These are phyloP conservation scores for Aythya baeri DNA, from an alignment of 2,113 vertebrate genomes.

Conservation along the genomic window DNA sequence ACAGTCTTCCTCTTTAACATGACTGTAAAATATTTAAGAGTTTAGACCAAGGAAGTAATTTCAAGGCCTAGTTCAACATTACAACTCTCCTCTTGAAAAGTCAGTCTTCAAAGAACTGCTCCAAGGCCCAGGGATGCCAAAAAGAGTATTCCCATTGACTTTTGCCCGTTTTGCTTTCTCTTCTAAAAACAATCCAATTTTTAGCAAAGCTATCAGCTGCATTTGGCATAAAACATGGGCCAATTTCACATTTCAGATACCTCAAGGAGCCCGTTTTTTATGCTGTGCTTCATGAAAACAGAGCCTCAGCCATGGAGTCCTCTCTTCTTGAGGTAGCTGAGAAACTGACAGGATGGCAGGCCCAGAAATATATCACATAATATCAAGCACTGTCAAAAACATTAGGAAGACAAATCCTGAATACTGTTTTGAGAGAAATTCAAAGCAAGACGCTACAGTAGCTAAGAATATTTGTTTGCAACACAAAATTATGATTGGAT, in stretches of 20 bases:
- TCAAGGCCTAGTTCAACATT: background rate
- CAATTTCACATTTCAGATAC: conserved; percentile 13
- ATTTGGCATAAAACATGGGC: conserved; percentile 24
- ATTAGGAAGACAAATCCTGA: background rate
- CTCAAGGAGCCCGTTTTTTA: conserved; percentile 28
- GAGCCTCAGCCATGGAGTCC: conserved; percentile 19
- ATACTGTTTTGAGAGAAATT: background rate
- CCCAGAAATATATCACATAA: background rate
- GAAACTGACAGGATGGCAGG: background rate
- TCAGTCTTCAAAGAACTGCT: background rate
- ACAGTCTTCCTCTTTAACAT: background rate
- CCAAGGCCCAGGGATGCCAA: background rate
- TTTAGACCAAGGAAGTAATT: conserved; percentile 15
- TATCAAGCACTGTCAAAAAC: background rate
- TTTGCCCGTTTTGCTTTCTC: conserved; percentile 1
- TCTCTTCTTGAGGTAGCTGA: background rate
- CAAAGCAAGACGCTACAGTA: background rate
- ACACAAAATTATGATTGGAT: background rate
- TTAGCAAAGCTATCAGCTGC: background rate
- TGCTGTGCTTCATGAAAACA: background rate
- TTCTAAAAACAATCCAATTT: conserved; percentile 43
- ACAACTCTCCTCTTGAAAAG: background rate
- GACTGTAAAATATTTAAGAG: conserved; percentile 25
- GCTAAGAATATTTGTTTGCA: background rate
- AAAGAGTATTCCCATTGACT: conserved; percentile 41